phyloP scores from a whole-genome alignment of 2,888 invertebrate genomes.

The Acanthococcus lagerstroemiae region DNA sequence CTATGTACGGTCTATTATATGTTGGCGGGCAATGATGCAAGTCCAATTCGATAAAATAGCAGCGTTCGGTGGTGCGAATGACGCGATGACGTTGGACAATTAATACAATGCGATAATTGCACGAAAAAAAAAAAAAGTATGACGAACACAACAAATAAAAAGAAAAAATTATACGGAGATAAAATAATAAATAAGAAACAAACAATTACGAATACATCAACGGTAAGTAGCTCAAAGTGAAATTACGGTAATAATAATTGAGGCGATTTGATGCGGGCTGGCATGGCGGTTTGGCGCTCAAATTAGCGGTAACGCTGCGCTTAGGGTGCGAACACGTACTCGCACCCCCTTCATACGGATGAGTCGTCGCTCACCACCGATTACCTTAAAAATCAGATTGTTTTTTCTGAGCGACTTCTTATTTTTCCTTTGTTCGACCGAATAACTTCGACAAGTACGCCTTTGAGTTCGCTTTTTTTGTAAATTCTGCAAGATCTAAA shows the following conservation, averaged over 20 bases:
- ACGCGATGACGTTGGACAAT: no score
- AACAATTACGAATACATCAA: slow-evolving; percentile 5
- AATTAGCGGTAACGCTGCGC: slow-evolving; percentile 22
- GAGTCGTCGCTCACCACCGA: slow-evolving; percentile 40
- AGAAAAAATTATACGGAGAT: background rate
- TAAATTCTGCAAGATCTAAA: slow-evolving; percentile 98
- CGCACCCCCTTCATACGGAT: slow-evolving; percentile 22
- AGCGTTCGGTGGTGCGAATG: no score
- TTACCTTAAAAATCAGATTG: slow-evolving; percentile 98
- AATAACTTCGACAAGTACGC: slow-evolving; percentile 84
- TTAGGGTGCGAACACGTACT: slow-evolving; percentile 22
- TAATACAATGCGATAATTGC: no score
- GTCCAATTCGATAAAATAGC: no score
- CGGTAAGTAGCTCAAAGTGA: slow-evolving; percentile 6
- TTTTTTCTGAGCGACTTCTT: slow-evolving; percentile 90
- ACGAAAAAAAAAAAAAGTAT: background rate
- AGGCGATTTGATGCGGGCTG: slow-evolving; percentile 28
- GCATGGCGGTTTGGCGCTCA: slow-evolving; percentile 2
- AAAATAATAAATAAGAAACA: slow-evolving; percentile 1
- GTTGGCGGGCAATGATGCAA: no score
- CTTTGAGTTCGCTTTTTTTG: slow-evolving; percentile 97
- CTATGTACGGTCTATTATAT: no score
- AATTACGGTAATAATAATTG: slow-evolving; percentile 10
- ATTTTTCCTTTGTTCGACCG: slow-evolving; percentile 67
- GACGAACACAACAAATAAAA: background rate